Conservation (phyloP, 2,888 invertebrate genomes). For the Xanthia togata region DNA sequence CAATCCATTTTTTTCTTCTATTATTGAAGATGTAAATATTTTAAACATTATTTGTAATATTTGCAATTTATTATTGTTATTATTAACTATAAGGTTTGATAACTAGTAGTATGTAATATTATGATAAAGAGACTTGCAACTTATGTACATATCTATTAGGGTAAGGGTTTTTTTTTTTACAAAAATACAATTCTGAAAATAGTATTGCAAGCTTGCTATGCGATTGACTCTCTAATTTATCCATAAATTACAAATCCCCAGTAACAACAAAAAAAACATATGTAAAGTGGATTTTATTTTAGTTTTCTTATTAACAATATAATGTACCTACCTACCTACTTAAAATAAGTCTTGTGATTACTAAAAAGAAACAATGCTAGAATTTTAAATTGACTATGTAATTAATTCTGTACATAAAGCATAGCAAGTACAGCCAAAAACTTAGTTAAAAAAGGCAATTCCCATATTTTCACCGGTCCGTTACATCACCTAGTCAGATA, state of each 20-base stretch:
- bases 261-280: not conserved
- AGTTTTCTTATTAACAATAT: not conserved
- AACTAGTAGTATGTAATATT: conserved; percentile 83
- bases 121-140: conserved; percentile 88
- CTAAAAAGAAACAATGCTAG: not conserved
- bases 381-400: not conserved
- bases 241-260: conserved; percentile 2
- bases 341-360: not conserved
- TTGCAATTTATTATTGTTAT: conserved; percentile 84
- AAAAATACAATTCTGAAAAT: conserved; percentile 66
- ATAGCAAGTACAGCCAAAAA: conserved; percentile 62
- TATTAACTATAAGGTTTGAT: conserved; percentile 87
- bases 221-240: not conserved
- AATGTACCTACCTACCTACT: not conserved
- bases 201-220: conserved; percentile 67
- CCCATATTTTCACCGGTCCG: conserved; percentile 73
- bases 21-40: conserved; percentile 89
- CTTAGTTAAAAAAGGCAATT: conserved; percentile 58
- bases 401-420: conserved; percentile 17
- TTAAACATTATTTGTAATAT: conserved; percentile 87
- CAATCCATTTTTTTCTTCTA: conserved; percentile 72
- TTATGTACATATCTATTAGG: conserved; percentile 90
- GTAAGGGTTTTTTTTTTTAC: conserved; percentile 79
- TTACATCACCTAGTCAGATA: conserved; percentile 87
- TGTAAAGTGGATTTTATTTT: not conserved